phyloP scores from a whole-genome alignment of 2,797 vertebrate genomes.

The Tragopan temminckii region DNA sequence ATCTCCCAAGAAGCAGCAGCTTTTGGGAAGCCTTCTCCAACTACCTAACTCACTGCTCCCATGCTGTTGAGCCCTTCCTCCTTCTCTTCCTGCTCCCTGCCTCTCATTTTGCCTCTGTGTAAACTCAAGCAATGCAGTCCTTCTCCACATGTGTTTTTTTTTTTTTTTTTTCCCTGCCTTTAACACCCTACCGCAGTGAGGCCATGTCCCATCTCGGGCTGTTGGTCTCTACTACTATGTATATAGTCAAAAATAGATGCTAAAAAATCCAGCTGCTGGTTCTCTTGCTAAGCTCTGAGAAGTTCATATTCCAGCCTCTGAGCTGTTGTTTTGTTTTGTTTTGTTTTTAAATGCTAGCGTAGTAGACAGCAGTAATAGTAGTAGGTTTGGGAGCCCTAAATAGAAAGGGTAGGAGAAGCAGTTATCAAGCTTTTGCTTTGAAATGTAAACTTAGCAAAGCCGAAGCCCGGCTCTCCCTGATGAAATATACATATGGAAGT shows the following conservation, averaged over 20 bases:
- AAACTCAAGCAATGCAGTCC: background rate
- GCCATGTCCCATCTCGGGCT: background rate
- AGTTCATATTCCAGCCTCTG: conserved; percentile 13
- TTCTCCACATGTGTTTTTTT: background rate
- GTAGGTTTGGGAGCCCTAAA: conserved; percentile 58
- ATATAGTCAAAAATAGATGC: conserved; percentile 6
- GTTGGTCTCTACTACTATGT: background rate
- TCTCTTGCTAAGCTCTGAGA: conserved; percentile 40
- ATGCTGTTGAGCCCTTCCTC: background rate
- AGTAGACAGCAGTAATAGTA: conserved; percentile 37
- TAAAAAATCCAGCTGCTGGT: conserved; percentile 61
- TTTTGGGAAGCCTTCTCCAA: background rate
- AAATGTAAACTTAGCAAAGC: conserved; percentile 77
- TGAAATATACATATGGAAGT: conserved; percentile 82
- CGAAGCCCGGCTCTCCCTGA: conserved; percentile 69
- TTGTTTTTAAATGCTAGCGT: conserved; percentile 4
- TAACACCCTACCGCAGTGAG: background rate
- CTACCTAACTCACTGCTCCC: background rate
- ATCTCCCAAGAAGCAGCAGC: background rate
- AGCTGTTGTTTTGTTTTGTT: background rate
- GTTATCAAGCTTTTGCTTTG: conserved; percentile 76
- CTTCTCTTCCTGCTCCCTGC: background rate
- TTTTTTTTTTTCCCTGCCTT: background rate
- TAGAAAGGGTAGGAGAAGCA: conserved; percentile 69
- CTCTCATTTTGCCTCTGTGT: background rate